A percentile compares a stretch with the other conserved stretches of the same genome.
These are phyloP conservation scores for Sarcophaga rosellei DNA, from an alignment of 2,888 invertebrate species.

Conservation along the genomic window DNA sequence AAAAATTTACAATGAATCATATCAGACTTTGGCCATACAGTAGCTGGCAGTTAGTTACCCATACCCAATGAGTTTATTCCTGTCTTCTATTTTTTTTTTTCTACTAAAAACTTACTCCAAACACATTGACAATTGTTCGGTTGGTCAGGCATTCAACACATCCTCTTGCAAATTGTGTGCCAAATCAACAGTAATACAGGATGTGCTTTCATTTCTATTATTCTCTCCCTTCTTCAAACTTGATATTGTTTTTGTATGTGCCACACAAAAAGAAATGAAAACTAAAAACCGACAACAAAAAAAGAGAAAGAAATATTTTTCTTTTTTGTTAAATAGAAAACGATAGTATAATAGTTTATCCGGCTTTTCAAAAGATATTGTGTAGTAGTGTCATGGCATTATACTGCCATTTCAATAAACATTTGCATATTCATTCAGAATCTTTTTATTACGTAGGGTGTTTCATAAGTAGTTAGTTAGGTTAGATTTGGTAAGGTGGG, in stretches of 20 bases:
- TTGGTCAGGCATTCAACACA: conserved; percentile 58
- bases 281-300: not conserved
- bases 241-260: not conserved
- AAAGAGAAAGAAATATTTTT: not conserved
- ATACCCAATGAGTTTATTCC: not conserved
- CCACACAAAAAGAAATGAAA: not conserved
- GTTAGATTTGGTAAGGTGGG: too few relatives aligned
- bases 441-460: not conserved
- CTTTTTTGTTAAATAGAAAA: conserved; percentile 39
- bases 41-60: not conserved
- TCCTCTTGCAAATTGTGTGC: conserved; percentile 53
- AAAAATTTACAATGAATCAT: not conserved
- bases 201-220: conserved; percentile 10
- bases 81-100: too few relatives aligned
- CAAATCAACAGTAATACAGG: conserved; percentile 65
- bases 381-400: not conserved
- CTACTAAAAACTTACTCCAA: not conserved
- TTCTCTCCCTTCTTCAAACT: conserved; percentile 4
- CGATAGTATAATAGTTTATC: conserved; percentile 40
- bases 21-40: not conserved
- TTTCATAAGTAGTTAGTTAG: not conserved
- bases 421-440: conserved; percentile 27
- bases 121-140: conserved; percentile 24
- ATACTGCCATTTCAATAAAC: conserved; percentile 23
- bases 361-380: conserved; percentile 28